phyloP scores from a whole-genome alignment of 1,140 invertebrate genomes.

The Littorina saxatilis region DNA sequence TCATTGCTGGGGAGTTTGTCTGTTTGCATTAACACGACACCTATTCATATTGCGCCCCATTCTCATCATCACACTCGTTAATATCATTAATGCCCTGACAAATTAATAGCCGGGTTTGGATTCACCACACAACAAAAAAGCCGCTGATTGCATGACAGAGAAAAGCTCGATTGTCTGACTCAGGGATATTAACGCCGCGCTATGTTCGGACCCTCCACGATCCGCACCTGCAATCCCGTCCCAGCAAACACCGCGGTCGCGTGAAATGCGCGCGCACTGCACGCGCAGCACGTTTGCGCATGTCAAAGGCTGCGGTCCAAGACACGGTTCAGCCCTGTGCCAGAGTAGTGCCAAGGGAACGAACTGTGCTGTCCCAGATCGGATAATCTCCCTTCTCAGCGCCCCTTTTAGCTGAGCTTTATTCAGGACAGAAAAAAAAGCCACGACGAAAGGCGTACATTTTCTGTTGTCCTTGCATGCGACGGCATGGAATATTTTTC shows the following conservation, averaged over 20 bases:
- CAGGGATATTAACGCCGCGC: neutral
- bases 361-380: neutral
- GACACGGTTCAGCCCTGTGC: neutral
- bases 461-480: too few species aligned
- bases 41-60: neutral
- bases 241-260: neutral
- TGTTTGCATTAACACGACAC: neutral
- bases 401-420: too few species aligned
- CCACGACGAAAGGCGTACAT: too few species aligned
- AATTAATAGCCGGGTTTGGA: neutral
- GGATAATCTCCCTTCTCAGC: neutral
- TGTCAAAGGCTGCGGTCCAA: neutral
- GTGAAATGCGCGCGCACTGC: neutral
- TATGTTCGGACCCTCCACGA: neutral
- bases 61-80: conserved; percentile 20
- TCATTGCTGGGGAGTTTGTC: neutral
- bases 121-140: neutral
- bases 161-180: neutral
- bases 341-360: neutral
- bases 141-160: neutral
- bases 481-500: too few species aligned
- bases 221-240: neutral
- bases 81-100: conserved; percentile 15
- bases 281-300: conserved; percentile 10
- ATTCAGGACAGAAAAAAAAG: too few species aligned